Conservation (phyloP, 2,113 vertebrate species). For the Aleadryas rufinucha region DNA sequence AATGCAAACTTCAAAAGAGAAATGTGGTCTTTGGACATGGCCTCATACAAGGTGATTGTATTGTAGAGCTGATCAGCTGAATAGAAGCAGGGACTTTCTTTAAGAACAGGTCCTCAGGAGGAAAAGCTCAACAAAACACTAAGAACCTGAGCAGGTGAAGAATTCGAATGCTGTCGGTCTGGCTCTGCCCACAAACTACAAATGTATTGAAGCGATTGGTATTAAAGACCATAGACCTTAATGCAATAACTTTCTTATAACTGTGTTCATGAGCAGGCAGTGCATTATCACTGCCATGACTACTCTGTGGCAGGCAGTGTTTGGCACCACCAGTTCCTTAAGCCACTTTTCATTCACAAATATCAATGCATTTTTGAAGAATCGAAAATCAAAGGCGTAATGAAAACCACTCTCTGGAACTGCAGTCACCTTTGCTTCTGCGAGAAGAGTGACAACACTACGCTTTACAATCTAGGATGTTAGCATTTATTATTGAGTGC, state of each 20-base stretch:
- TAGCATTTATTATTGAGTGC: background rate
- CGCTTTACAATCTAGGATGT: background rate
- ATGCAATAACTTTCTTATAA: background rate
- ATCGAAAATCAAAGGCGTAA: background rate
- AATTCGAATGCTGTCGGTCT: background rate
- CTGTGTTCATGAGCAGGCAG: background rate
- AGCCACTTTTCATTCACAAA: background rate
- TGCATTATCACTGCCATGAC: background rate
- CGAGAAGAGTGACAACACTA: background rate
- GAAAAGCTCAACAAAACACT: background rate
- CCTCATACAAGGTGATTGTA: background rate
- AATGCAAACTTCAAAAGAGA: background rate
- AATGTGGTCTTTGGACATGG: background rate
- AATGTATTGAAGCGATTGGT: background rate
- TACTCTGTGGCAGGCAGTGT: background rate
- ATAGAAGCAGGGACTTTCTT: background rate
- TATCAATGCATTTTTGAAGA: background rate
- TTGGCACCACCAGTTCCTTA: background rate
- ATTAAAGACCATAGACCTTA: background rate
- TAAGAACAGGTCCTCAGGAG: background rate
- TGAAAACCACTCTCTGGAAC: background rate
- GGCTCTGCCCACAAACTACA: background rate
- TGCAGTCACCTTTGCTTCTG: background rate
- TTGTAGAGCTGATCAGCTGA: background rate
- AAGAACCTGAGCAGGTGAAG: background rate